Evolutionary conservation across 1,140 invertebrate species (phyloP), one percentile per base, ranked within the genome.

Genomic region (Drosophila subobscura): DNA sequence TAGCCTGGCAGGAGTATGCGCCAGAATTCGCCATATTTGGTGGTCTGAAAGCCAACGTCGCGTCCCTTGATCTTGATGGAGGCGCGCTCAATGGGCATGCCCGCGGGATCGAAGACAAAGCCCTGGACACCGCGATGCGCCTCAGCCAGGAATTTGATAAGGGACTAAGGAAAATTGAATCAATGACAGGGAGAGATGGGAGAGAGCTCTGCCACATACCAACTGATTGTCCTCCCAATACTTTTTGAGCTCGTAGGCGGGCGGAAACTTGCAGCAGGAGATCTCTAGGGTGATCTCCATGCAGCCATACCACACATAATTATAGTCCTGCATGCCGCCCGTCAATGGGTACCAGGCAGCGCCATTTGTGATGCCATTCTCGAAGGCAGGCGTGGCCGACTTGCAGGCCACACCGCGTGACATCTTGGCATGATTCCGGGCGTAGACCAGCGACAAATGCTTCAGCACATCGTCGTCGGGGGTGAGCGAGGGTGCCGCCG

Each of bases 231-330:
- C 97, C 66, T 96, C 94, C 99, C 99, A 99, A 91, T 98, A 99
- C 75, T 96, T 95, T 6, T 95, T 94, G 20, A 99, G 92, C 84
- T 98, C 95, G 55, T 95, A 93, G 3, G 95, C 95, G 3, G 94
- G 94, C 0, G 98, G 98, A 92, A 96, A 99, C 93, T 99, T 99
- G 92, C 97, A 98, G 92, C 99, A 99, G 0, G 98, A 98, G 49
- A 99, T 94, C 92, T 99, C 99, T 40, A 99, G 92, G 0, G 99
- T 99, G 14, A 99, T 95, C 93, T 99, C 99, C 97, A 99, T 99
- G 91, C 98, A 99, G 49, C 98, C 98, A 84, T 97, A 98, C 95
- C 97, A 97, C 10, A 99, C 94, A 91, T 99, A 99, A 92, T 99
- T 99, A 92, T 97, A 99, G 91, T 99, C 99, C 93, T 99, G 98